Evolutionary conservation across 2,888 invertebrate species (phyloP).

Genomic region (Lasioglossum oenotherae): DNA sequence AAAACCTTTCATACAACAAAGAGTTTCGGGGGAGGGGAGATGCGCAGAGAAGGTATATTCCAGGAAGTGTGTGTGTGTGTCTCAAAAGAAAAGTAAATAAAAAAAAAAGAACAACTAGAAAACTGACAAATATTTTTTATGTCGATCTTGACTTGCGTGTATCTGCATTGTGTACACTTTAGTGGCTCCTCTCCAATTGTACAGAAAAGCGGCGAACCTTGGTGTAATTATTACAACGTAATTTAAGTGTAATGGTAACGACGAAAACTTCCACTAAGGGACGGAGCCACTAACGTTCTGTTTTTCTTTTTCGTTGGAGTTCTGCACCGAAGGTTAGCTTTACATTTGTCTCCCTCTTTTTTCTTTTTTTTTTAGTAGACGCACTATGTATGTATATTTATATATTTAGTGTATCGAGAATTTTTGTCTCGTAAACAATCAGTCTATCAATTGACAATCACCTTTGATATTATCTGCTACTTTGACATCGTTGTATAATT

Average conservation of each 20-base stretch:
- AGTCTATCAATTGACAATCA: conserved; percentile 68
- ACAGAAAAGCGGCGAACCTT: conserved; percentile 61
- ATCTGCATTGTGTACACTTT: conserved; percentile 24
- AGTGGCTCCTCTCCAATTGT: conserved; percentile 62
- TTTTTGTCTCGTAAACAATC: conserved; percentile 35
- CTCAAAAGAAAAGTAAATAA: conserved; percentile 1
- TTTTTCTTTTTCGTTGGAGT: conserved; percentile 23
- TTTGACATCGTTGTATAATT: conserved; percentile 44
- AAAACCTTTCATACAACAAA: conserved; percentile 64
- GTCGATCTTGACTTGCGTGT: conserved; percentile 35
- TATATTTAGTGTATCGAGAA: conserved; percentile 14
- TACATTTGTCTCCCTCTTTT: neutral
- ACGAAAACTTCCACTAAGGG: conserved; percentile 63
- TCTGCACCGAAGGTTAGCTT: conserved; percentile 21
- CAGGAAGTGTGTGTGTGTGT: conserved; percentile 19
- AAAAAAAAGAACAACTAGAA: neutral
- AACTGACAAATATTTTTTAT: conserved; percentile 41
- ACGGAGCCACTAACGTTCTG: conserved; percentile 57
- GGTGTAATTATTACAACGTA: conserved; percentile 62
- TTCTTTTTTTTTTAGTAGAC: neutral
- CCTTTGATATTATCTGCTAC: conserved; percentile 49
- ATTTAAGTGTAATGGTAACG: conserved; percentile 66
- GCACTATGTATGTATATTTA: neutral
- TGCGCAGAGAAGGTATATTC: conserved; percentile 27
- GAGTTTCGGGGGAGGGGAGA: conserved; percentile 37